Evolutionary conservation across 2,888 invertebrate species (phyloP), one percentile per base, ranked within the genome.

Genomic region (Galeruca laticollis): DNA sequence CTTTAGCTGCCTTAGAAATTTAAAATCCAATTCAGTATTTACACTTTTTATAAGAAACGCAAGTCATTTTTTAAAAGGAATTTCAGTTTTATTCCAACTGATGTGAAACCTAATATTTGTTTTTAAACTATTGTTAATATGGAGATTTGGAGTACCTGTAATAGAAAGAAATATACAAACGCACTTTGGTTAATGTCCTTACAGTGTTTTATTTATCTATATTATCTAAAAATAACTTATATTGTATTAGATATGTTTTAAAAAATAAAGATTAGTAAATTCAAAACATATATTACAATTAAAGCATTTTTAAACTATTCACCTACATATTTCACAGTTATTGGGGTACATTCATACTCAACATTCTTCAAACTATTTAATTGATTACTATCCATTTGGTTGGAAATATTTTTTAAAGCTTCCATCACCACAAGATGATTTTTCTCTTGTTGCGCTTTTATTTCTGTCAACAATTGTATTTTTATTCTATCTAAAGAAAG

Each of bases 1-100:
- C 86, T 78, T 74, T 90, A 84, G 84, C 87, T 79, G 87, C 87
- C 78, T 82, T 88, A 75, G 87, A 88, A 84, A 82, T 88, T 60
- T 81, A 78, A 76, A 62, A 75, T 26, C 70, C 66, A 56, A 70
- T 51, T 33, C 35, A 26, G 60, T 64, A 60, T 57, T 57, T 57
- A 35, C 26, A 47, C 47, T 47, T 35, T 51, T 31, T 47, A 47
- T 47, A 47, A 47, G 40, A n/a, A 40, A 40, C 40, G 3, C n/a
- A 47, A 47, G 47, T 18, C 18, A 47, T 47, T 47, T 18, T 37
- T 43, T 47, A 1, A 26, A 18, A 47, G 47, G 15, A 18, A 18
- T 47, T 47, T 47, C 47, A 47, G 15, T 33, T 33, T 66, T 59
- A 60, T 57, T 26, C 11, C 21, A 52, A 52, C 26, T 21, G 51